Base-by-base conservation (phyloP, 2,113 vertebrate genomes). In the Steatornis caripensis region DNA sequence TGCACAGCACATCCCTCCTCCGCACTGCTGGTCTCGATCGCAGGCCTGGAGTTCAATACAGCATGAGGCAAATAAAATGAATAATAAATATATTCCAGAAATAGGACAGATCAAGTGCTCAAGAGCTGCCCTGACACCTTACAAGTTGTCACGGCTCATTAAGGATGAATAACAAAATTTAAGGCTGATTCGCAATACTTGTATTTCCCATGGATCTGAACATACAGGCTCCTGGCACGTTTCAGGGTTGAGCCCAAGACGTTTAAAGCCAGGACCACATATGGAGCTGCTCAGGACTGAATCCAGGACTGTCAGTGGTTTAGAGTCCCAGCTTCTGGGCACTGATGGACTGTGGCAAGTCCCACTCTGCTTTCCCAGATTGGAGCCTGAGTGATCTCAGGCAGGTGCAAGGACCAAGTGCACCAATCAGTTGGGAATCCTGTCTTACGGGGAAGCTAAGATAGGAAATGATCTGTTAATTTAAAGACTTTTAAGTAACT, bases 1-100 rank as follows among this genome's bases (percentile, higher is more conserved):
- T 0, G 99, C 99, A 9, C 99, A 99, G 95, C 99, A 99, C 99
- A 98, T 99, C 84, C 98, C 97, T n/a, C 94, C 98, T 19, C 98
- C 99, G 18, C 99, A 99, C 97, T 99, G 99, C 49, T 98, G 95
- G 97, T 99, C 99, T 79, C 95, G 98, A 51, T 99, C 98, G 5
- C 99, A 99, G 86, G 99, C 98, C 98, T 99, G 97, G 11, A 95
- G 95, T 17, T 49, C 55, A 91, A 97, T 3, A 96, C 79, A 71
- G 77, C 60, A 53, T 46, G 2, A 29, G 18, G 69, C 19, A 84
- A 55, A 84, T 8, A 30, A 51, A 60, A 80, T 92, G 32, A 65
- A 30, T 27, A 51, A 65, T 2, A n/a, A 75, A 41, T 32, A 22
- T 1, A 27, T 21, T 21, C 15, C 71, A 84, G 68, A 65, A 53